Base-by-base conservation (phyloP, 92 coral and sea anemone genomes). In the Actinernus sp. region DNA sequence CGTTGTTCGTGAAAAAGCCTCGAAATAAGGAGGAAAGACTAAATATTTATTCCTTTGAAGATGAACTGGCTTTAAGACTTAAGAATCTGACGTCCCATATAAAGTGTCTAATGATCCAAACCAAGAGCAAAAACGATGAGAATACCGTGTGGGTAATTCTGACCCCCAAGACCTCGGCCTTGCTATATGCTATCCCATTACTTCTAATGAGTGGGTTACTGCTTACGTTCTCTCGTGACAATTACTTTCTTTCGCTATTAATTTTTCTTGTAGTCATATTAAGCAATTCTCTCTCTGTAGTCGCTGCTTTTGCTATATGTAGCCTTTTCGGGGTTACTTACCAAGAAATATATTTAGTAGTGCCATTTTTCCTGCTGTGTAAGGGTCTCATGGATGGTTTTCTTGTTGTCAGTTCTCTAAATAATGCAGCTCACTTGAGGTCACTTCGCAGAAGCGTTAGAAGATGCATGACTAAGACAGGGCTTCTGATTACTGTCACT, bases 321-420 rank as follows among this genome's bases (percentile, higher is more conserved):
- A 24, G 18, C 65, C 0, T 58, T 11, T 4, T 3, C 3, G 32
- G 36, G 31, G 23, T 58, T 16, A 5, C 49, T 4, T 58, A 16
- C 20, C 65, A 58, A 18, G 48, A 36, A 10, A 2, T 58, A 2
- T 58, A 24, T 23, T 5, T 37, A 0, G 17, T 73, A 31, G 62
- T 81, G 31, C 61, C 86, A 13, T 74, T 68, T 20, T 65, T 78
- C 25, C 20, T 79, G 24, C 14, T 50, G 29, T 73, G 65, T 10
- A 79, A 78, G 27, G 55, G 26, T 33, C 19, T 76, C 10, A 43
- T 56, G 13, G 76, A 79, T 32, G 49, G 56, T 0, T 24, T 81
- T 8, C 29, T 79, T 13, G 8, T 79, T 13, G 7, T 80, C 26
- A 22, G 49, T 16, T 62, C 67, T 25, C 54, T 84, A 57, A 56